Base-by-base conservation (phyloP, 2,113 vertebrate genomes). In the Lanius ludovicianus region DNA sequence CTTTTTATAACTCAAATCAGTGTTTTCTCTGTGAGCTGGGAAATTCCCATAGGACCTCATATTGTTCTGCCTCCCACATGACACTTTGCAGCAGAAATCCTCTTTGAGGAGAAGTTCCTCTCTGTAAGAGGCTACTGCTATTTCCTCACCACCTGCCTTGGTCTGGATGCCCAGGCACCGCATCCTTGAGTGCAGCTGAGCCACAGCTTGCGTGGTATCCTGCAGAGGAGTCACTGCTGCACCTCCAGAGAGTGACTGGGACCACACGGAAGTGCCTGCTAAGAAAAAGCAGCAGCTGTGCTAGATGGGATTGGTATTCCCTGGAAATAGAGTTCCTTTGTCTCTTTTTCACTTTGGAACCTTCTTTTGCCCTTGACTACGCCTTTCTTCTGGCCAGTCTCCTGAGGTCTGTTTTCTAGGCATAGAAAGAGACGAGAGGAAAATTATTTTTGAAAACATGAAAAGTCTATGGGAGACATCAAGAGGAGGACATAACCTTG, bases 401-500 rank as follows among this genome's bases (percentile, higher is more conserved):
- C 64, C 60, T 1, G 1, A 77, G 44, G 16, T 60, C 59, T 85
- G 30, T 56, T 88, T 87, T 88, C 63, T 60, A 88, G 68, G 52
- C 4, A 0, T 57, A 42, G 81, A 74, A 79, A 57, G 35, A 89
- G 47, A 90, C 60, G 50, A 84, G 84, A 77, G 27, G 25, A 60
- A 89, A 44, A 74, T 63, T 2, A 18, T 52, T 89, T 90, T 8
- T 84, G 46, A 87, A 74, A 82, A 60, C 46, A 39, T 49, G 37
- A 80, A 70, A 83, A 68, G 25, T 88, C 77, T 77, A 2, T 7
- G 37, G 46, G 30, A 77, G 59, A 39, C 53, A 59, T 21, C n/a
- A 75, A 84, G 55, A 79, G 59, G 46, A 84, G 23, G n/a, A 76
- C 10, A 9, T 92, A 93, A 93, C 93, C 86, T 93, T 96, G 93